Evolutionary conservation across 2,888 invertebrate genomes (phyloP).

Genomic region (Polymixis flavicincta): DNA sequence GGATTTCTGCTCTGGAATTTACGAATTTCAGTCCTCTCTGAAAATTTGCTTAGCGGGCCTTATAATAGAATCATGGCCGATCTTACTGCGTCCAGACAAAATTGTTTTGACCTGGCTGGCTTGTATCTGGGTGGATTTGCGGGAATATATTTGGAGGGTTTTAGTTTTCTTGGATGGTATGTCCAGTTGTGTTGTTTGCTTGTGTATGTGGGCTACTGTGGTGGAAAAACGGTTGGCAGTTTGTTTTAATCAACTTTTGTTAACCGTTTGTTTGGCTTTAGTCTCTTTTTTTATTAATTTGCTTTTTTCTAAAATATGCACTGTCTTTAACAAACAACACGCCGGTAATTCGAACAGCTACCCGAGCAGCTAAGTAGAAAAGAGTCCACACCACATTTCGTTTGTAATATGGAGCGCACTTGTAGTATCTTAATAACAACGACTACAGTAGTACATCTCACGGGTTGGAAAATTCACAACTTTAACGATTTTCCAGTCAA

Average conservation of each 20-base stretch:
- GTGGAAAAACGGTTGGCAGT: not conserved
- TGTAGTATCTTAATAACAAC: not conserved
- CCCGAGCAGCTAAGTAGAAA: too few species aligned
- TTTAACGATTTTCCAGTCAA: not conserved
- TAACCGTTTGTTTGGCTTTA: not conserved
- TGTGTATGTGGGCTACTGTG: not conserved
- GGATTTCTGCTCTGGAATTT: slow-evolving; percentile 50
- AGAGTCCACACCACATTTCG: not conserved
- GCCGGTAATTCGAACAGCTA: not conserved
- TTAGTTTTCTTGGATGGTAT: slow-evolving; percentile 1
- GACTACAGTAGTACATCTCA: not conserved
- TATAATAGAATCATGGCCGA: slow-evolving; percentile 57
- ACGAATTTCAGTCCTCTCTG: slow-evolving; percentile 49
- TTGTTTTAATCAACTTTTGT: not conserved
- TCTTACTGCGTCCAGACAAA: slow-evolving; percentile 51
- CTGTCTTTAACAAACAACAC: not conserved
- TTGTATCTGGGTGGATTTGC: slow-evolving; percentile 25
- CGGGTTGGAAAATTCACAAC: not conserved
- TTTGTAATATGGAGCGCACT: not conserved
- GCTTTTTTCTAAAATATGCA: not conserved
- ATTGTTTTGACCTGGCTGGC: slow-evolving; percentile 50
- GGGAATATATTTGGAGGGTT: slow-evolving; percentile 19
- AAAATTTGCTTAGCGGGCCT: slow-evolving; percentile 60
- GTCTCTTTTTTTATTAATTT: not conserved
- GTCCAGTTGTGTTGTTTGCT: not conserved